Base-by-base conservation (phyloP, 2,797 vertebrate genomes). In the Hemitrygon akajei region DNA sequence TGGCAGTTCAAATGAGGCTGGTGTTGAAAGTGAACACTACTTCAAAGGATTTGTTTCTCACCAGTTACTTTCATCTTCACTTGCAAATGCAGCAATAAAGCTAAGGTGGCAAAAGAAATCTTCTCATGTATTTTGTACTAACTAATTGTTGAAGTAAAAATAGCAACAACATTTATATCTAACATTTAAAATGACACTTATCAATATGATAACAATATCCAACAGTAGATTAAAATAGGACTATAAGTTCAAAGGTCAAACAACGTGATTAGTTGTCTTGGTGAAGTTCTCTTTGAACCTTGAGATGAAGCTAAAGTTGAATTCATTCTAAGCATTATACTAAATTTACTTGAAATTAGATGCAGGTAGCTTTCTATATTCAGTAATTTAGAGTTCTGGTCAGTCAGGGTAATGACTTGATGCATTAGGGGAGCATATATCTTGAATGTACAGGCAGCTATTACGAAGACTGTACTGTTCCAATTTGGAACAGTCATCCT, bases 41-140 rank as follows among this genome's bases (percentile, higher is more conserved):
- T 92, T 92, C 69, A 71, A 92, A 73, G 89, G 37, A 37, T 3
- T 92, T 73, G 20, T 47, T 73, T 92, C 22, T 30, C 69, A 92
- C 89, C 25, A 92, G 34, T 73, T 71, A 73, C 89, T 56, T 92
- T 92, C 89, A 73, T 73, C 69, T 56, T 92, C 22, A 92, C 40
- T 73, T 73, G 12, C 73, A 27, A 27, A 75, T 71, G 34, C 4
- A 47, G 25, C 37, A 87, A 16, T 63, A 30, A 34, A 9, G 25
- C 18, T 16, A 37, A 73, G 12, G 66, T 47, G 22, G 47, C 47
- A 92, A 75, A 34, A 47, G 47, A 30, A 11, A n/a, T 63, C 10
- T 11, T 92, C 73, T 25, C 89, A 30, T 75, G 37, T 84, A 86
- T 9, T 86, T 86, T 86, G 20, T 27, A 18, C 80, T 82, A 40